Evolutionary conservation across 1,140 invertebrate species (phyloP).

Genomic region (Ridgeia piscesae): DNA sequence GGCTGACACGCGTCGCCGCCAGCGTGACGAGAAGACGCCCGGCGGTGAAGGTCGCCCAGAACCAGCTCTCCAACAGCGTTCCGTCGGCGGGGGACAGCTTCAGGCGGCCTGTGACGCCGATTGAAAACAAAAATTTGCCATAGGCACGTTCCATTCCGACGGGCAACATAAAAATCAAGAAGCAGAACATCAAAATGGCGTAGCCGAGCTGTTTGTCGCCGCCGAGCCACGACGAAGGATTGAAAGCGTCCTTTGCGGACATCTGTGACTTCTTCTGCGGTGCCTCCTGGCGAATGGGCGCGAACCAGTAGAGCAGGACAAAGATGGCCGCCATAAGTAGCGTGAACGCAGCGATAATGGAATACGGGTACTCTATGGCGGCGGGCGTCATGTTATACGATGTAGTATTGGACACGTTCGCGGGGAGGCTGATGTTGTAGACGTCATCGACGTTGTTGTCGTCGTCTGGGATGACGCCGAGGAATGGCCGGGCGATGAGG

Average conservation of each 20-base stretch:
- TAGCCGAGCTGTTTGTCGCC: background rate
- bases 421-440: background rate
- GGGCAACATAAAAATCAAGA: conserved; percentile 37
- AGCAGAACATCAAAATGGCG: conserved; percentile 32
- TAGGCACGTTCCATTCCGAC: conserved; percentile 38
- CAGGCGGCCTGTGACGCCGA: conserved; percentile 34
- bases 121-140: conserved; percentile 41
- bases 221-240: background rate
- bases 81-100: conserved; percentile 34
- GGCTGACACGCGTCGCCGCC: conserved; percentile 34
- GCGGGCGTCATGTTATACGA: background rate
- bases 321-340: background rate
- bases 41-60: conserved; percentile 40
- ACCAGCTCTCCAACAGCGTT: conserved; percentile 36
- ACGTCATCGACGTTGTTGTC: background rate
- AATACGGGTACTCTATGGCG: conserved; percentile 36
- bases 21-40: conserved; percentile 37
- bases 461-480: conserved; percentile 28
- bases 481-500: conserved; percentile 39
- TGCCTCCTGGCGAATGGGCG: conserved; percentile 30
- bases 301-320: conserved; percentile 34
- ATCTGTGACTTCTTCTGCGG: background rate
- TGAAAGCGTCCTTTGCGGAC: background rate
- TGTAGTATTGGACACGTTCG: background rate
- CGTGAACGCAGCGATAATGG: conserved; percentile 34